Evolutionary conservation across 1,140 invertebrate genomes (phyloP), one percentile per base, ranked within the genome.

Genomic region (Atta cephalotes): DNA sequence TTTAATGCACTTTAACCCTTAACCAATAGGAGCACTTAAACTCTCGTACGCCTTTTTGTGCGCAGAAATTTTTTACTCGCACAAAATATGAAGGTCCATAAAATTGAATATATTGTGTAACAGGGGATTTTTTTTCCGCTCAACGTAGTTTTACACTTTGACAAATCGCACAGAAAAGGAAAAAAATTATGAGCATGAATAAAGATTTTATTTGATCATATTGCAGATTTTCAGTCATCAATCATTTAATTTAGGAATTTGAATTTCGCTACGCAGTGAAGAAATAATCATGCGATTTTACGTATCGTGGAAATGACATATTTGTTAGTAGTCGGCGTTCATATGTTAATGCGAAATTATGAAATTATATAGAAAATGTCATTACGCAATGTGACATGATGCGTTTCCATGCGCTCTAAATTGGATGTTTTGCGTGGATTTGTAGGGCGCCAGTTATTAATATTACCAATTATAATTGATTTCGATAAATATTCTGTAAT

Each of bases 291-390:
- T n/a, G n/a, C 21, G 14, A 7, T 25, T 39, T n/a, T 70, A 21
- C 21, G 16, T 71, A 21, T 71, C 28, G 21, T 25, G 49, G 25
- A 56, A 39, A 39, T 51, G 62, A 66, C 39, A 25, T n/a, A 56
- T 10, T n/a, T 71, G 65, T 45, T 70, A 56, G 10, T 25, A 56
- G 10, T 25, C 31, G 21, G 35, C 25, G 39, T 53, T 72, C 16
- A 18, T 5, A 60, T 60, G 39, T 74, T 74, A 49, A 81, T 71
- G 80, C 49, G 31, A 74, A 74, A 9, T 84, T 76, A 51, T 25
- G 70, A 49, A 76, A 74, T 76, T 76, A 74, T 62, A 39, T 51
- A 49, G 68, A 74, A 60, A 82, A 74, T 60, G 56, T 84, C 53
- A 74, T 65, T 70, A 49, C 12, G 18, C 18, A 31, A 45, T n/a